phyloP scores from a whole-genome alignment of 2,888 invertebrate genomes.

The Alviniconcha strummeri region DNA sequence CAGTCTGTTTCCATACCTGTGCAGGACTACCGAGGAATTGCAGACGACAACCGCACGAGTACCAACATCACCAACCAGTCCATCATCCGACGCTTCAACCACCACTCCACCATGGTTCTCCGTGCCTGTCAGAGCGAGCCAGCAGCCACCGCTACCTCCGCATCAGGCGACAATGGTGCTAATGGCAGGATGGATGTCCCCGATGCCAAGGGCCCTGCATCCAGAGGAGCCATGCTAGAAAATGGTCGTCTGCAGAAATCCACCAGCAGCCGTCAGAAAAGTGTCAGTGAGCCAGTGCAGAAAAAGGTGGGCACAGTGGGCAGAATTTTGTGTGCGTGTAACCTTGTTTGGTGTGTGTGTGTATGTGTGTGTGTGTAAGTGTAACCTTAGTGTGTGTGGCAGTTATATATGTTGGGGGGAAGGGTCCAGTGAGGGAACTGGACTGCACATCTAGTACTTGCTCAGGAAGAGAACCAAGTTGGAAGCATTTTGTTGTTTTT shows the following conservation, averaged over 20 bases:
- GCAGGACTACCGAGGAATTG: constrained; percentile 61
- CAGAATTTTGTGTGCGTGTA: not conserved
- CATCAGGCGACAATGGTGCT: not conserved
- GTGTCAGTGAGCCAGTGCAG: constrained; percentile 26
- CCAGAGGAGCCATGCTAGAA: not conserved
- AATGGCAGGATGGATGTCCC: not conserved
- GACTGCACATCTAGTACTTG: too few species aligned
- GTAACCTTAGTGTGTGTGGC: not conserved
- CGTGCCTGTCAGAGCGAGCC: constrained; percentile 71
- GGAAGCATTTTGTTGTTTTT: too few species aligned
- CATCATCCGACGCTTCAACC: constrained; percentile 96
- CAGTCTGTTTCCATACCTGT: not conserved
- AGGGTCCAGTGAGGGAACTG: too few species aligned
- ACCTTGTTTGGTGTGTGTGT: too few species aligned
- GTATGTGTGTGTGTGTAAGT: not conserved
- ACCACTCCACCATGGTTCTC: constrained; percentile 96
- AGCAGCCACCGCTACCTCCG: constrained; percentile 7
- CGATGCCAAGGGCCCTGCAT: not conserved
- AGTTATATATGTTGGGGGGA: too few species aligned
- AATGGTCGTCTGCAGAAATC: constrained; percentile 24
- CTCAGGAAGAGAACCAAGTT: too few species aligned
- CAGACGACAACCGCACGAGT: constrained; percentile 51
- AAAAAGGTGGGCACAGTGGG: constrained; percentile 34
- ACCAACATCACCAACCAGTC: constrained; percentile 70
- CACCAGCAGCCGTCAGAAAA: constrained; percentile 6